Evolutionary conservation across 92 coral and sea anemone genomes (phyloP), one percentile per base, ranked within the genome.

Genomic region (Phymanthus crucifer): DNA sequence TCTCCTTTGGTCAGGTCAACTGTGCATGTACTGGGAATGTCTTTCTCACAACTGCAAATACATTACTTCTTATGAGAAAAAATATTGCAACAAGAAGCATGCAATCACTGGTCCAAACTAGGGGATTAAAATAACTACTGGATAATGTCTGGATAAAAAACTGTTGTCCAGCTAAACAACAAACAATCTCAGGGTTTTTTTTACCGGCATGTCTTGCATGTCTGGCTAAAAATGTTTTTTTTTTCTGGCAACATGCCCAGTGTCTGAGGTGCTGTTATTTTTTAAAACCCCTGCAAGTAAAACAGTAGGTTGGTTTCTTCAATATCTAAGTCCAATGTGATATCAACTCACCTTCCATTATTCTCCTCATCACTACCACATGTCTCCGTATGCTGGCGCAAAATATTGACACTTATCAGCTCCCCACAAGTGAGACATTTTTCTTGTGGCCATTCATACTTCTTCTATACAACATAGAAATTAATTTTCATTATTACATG

Each of bases 1-100:
- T 70, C 74, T 31, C 34, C 74, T 70, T 70, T 37, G 27, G 74
- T 70, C 74, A 70, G 74, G 74, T 70, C 74, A 26, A 70, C 74
- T 35, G 47, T 45, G 46, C 35, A 19, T 70, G 74, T 23, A 35
- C 40, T 37, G 40, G 40, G 74, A 70, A 12, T 37, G 46, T 70
- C 74, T 24, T 45, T 70, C 34, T 70, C 74, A 70, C 40, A 37
- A 21, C 74, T 4, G 74, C 74, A 70, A 31, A 70, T 70, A 70
- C 74, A 70, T 48, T 48, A 48, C 57, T 12, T 48, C 3, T 48
- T 48, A 48, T 3, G 57, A 9, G 57, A 48, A 48, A 4, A 48
- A 48, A 48, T 48, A 3, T 48, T 48, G 57, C 57, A 48, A 48
- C 57, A 48, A 48, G 2, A 48, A 48, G 57, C 57, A 48, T 48